phyloP scores from a whole-genome alignment of 2,797 vertebrate genomes.

The Acropternis orthonyx region DNA sequence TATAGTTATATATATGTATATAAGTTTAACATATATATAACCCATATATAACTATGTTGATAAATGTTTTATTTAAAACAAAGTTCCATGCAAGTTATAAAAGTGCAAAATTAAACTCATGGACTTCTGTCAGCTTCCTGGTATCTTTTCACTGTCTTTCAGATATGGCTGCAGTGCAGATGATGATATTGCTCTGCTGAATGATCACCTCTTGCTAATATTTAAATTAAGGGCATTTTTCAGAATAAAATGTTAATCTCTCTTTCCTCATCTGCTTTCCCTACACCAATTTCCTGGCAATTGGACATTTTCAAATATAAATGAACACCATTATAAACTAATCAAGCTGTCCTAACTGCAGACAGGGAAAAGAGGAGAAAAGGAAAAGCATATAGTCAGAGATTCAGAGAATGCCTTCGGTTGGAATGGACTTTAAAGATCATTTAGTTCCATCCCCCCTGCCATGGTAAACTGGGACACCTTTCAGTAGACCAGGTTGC shows the following conservation, averaged over 20 bases:
- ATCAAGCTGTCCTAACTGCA: not conserved
- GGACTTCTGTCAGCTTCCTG: not conserved
- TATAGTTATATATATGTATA: not conserved
- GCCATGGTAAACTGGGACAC: too few relatives aligned
- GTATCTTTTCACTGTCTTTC: not conserved
- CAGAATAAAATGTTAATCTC: not conserved
- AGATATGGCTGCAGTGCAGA: not conserved
- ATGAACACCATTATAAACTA: not conserved
- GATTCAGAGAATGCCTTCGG: not conserved
- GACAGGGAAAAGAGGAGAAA: not conserved
- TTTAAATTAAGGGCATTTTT: constrained; percentile 9
- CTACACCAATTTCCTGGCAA: not conserved
- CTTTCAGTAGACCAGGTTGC: not conserved
- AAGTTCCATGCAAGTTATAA: not conserved
- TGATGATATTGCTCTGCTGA: not conserved
- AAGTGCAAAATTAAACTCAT: not conserved
- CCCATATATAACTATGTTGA: not conserved
- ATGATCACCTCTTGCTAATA: not conserved
- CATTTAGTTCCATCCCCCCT: accelerated
- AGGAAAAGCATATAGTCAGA: not conserved
- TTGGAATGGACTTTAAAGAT: not conserved
- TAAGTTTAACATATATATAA: not conserved
- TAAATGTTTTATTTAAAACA: not conserved
- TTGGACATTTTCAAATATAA: constrained; percentile 18
- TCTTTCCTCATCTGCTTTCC: not conserved